A percentile compares a stretch with the other conserved stretches of the same genome.
Conservation (phyloP, 2,113 vertebrate species). For the Prionailurus viverrinus region DNA sequence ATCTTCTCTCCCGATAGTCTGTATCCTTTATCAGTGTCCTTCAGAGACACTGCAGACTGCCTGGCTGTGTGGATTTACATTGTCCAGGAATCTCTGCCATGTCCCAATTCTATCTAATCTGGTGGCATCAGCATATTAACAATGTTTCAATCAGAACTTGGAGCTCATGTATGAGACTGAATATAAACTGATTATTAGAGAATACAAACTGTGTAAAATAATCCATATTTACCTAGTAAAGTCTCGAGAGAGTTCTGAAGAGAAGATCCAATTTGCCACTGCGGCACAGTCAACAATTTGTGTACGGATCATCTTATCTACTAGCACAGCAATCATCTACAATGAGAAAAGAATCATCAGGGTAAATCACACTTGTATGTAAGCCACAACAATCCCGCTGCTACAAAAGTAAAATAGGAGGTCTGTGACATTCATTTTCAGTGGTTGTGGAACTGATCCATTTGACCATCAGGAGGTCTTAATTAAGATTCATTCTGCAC, state of each 20-base stretch:
- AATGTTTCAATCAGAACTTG: conserved; percentile 23
- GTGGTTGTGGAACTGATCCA: not conserved
- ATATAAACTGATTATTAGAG: conserved; percentile 18
- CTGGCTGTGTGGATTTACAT: not conserved
- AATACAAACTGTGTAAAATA: conserved; percentile 32
- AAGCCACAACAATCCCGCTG: not conserved
- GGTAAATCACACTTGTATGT: not conserved
- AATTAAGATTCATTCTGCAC: not conserved
- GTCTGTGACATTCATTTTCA: not conserved
- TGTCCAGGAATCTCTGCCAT: not conserved
- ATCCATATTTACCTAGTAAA: conserved; percentile 94
- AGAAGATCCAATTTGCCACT: conserved; percentile 99
- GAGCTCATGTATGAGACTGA: not conserved
- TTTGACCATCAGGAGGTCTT: not conserved
- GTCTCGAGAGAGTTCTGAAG: conserved; percentile 96
- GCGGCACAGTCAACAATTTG: conserved; percentile 99
- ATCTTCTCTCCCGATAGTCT: not conserved
- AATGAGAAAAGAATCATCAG: conserved; percentile 48
- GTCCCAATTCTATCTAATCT: too few species aligned
- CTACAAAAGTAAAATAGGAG: not conserved
- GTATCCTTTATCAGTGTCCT: not conserved
- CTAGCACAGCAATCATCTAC: conserved; percentile 97
- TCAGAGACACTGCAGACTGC: not conserved
- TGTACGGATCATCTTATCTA: conserved; percentile 98
- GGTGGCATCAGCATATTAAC: not conserved